Base-by-base conservation (phyloP, 2,888 invertebrate genomes). In the Oligia latruncula region DNA sequence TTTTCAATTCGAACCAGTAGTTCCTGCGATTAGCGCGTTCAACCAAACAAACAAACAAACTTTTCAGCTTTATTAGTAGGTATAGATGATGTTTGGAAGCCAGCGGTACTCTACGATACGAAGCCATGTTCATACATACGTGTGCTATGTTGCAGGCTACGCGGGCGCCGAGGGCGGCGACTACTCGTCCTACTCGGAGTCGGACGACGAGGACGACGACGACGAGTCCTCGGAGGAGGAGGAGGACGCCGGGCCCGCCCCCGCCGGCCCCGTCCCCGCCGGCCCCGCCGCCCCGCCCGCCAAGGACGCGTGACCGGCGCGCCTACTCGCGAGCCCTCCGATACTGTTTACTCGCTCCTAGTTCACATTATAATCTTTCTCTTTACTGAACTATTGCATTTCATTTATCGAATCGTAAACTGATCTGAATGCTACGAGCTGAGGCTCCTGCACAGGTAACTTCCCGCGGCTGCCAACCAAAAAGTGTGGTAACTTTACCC, bases 181-280 rank as follows among this genome's bases (percentile, higher is more conserved):
- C 85, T 95, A 93, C 89, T 94, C 94, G 84, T 96, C 95, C 46
- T 95, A 97, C 82, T 96, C 96, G 11, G 97, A 96, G 35, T 97
- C 23, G 96, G 97, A 97, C 49, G 95, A 95, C 13, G 95, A 94
- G 4, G 94, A 96, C 5, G 92, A 92, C 5, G 92, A 92, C 40
- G 83, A 84, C 52, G 86, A 90, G 43, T 91, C 91, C 0, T 75
- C 79, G 35, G 93, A 89, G 0, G 91, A 90, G 8, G 88, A 90
- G 15, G 85, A 87, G 11, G 78, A 68, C 20, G 46, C 46, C 1
- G 73, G 29, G 4, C 17, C 81, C 23, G 13, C n/a, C 15, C 60
- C 52, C 49, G 52, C 80, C 35, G 65, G 58, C 15, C 43, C 64
- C 29, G 43, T n/a, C 15, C 60, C 52, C 49, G 52, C 80, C 35